Conservation (phyloP, 1,140 invertebrate genomes). For the Chrysoperla carnea region DNA sequence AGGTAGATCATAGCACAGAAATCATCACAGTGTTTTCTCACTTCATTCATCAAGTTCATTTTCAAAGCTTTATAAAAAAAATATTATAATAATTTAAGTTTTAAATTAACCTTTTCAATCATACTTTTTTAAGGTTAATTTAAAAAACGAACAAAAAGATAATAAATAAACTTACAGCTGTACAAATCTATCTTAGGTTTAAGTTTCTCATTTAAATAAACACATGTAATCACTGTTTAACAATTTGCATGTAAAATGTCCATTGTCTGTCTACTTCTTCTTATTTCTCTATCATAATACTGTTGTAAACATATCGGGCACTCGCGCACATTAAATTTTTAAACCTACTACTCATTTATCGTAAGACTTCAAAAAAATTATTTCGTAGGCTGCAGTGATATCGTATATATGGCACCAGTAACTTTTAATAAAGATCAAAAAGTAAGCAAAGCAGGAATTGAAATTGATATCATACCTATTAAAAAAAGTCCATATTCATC, state of each 20-base stretch:
- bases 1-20: conserved; percentile 17
- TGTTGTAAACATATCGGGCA: conserved; percentile 19
- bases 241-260: no score
- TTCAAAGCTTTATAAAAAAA: no score
- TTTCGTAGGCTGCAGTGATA: conserved; percentile 3
- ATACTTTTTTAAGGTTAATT: no score
- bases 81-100: no score
- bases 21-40: not conserved
- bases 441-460: conserved; percentile 21
- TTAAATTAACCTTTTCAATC: no score
- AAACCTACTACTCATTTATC: conserved; percentile 4
- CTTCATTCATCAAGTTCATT: no score
- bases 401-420: conserved; percentile 22
- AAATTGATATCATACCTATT: conserved; percentile 21
- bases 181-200: no score
- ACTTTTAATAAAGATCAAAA: conserved; percentile 23
- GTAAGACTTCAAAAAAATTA: not conserved
- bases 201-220: no score
- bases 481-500: conserved; percentile 18
- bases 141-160: no score
- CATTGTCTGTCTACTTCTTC: no score
- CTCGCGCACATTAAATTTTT: conserved; percentile 4
- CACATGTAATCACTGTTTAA: no score
- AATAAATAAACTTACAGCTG: no score
- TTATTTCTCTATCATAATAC: not conserved